Conservation (phyloP, 37 sponge, comb jelly and placozoan species). For the Petrosia ficiformis region DNA sequence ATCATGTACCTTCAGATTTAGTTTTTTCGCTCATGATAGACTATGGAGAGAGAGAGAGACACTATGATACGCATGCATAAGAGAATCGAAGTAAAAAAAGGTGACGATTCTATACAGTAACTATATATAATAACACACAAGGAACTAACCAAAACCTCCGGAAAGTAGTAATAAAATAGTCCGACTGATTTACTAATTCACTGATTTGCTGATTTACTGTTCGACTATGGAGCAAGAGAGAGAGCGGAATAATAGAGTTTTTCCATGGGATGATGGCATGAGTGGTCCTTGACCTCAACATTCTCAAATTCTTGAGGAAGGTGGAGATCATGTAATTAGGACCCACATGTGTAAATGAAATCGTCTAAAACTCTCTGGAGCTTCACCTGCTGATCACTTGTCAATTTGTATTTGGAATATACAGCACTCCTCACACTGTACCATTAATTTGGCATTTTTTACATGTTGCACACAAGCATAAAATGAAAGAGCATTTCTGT, state of each 20-base stretch:
- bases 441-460: slow-evolving; percentile 35
- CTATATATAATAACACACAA: too few relatives aligned
- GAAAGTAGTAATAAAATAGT: too few relatives aligned
- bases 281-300: slow-evolving; percentile 12
- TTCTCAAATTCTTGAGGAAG: neutral
- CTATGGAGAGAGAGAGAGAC: too few relatives aligned
- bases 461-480: slow-evolving; percentile 39
- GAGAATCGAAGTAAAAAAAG: too few relatives aligned
- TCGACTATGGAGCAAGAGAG: too few relatives aligned
- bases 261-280: slow-evolving; percentile 41
- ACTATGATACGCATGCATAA: too few relatives aligned
- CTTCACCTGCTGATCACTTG: neutral
- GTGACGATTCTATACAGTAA: too few relatives aligned
- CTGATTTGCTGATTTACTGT: too few relatives aligned
- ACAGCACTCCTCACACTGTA: slow-evolving; percentile 49
- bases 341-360: slow-evolving; percentile 24
- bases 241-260: slow-evolving; percentile 50
- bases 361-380: slow-evolving; percentile 7
- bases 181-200: too few relatives aligned
- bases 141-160: too few relatives aligned
- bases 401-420: slow-evolving; percentile 36
- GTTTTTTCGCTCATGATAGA: too few relatives aligned
- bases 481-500: slow-evolving; percentile 14
- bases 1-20: too few relatives aligned
- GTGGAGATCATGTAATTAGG: slow-evolving; percentile 24